These are phyloP conservation scores for Seira musarum DNA, from an alignment of 2,888 invertebrate genomes.

Conservation along the genomic window DNA sequence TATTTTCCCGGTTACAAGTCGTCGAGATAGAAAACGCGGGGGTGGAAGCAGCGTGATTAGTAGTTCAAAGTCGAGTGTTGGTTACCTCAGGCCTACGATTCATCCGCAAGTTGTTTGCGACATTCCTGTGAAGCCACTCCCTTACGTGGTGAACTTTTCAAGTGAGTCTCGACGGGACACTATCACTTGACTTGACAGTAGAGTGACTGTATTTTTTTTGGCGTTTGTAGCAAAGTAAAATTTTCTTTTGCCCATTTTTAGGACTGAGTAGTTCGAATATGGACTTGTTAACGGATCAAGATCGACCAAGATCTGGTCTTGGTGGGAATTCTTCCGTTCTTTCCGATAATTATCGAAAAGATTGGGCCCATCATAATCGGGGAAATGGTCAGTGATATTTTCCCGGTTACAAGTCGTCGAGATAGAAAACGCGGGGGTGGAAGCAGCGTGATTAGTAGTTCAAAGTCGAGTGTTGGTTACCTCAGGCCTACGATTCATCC, in stretches of 20 bases:
- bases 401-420: slow-evolving; percentile 64
- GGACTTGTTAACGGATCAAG: slow-evolving; percentile 64
- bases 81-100: slow-evolving; percentile 72
- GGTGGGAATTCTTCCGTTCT: slow-evolving; percentile 67
- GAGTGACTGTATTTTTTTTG: too few species aligned
- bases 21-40: slow-evolving; percentile 57
- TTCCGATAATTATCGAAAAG: slow-evolving; percentile 81
- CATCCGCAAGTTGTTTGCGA: slow-evolving; percentile 77
- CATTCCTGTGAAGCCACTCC: slow-evolving; percentile 73
- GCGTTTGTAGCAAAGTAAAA: too few species aligned
- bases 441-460: slow-evolving; percentile 56
- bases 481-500: slow-evolving; percentile 75
- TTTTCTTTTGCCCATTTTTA: too few species aligned
- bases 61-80: slow-evolving; percentile 57
- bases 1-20: slow-evolving; percentile 66
- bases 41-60: slow-evolving; percentile 55
- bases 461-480: slow-evolving; percentile 59
- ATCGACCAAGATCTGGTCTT: slow-evolving; percentile 64
- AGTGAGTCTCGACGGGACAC: slow-evolving; percentile 63
- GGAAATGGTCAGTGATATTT: slow-evolving; percentile 65
- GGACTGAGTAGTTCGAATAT: slow-evolving; percentile 68
- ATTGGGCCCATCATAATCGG: slow-evolving; percentile 77
- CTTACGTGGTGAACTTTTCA: slow-evolving; percentile 68
- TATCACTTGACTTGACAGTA: too few species aligned
- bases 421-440: slow-evolving; percentile 56